phyloP scores from a whole-genome alignment of 2,113 vertebrate genomes.

The Plestiodon gilberti region DNA sequence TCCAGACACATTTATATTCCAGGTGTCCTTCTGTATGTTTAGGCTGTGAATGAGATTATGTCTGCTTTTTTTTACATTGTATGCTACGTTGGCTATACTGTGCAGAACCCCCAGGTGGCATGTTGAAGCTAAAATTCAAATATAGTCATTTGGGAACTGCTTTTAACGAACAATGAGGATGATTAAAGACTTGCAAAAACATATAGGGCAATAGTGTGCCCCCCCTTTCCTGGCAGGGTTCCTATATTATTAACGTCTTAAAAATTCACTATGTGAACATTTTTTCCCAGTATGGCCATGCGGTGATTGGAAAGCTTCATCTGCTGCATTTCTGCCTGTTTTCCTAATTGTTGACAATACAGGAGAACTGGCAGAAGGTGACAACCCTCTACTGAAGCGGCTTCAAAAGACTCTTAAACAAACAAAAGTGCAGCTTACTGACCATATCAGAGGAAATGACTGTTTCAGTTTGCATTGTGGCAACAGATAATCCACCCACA shows the following conservation, averaged over 20 bases:
- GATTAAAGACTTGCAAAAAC: neutral
- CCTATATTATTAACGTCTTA: neutral
- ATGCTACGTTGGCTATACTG: constrained; percentile 53
- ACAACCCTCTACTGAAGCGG: neutral
- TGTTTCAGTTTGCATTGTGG: constrained; percentile 43
- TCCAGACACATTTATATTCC: constrained; percentile 60
- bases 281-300: neutral
- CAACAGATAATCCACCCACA: constrained; percentile 4
- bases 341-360: neutral
- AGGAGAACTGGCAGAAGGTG: neutral
- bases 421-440: neutral
- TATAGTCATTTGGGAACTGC: constrained; percentile 31
- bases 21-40: constrained; percentile 57
- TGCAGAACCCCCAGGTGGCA: constrained; percentile 54
- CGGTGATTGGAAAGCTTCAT: neutral
- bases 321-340: neutral
- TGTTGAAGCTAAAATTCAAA: constrained; percentile 63
- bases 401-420: constrained; percentile 43
- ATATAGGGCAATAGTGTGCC: neutral
- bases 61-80: constrained; percentile 54
- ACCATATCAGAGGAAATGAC: constrained; percentile 28
- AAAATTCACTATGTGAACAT: neutral
- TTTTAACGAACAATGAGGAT: constrained; percentile 62
- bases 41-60: constrained; percentile 62
- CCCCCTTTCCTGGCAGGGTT: neutral